Conservation (phyloP, 2,797 vertebrate genomes). For the Amniataba percoides region DNA sequence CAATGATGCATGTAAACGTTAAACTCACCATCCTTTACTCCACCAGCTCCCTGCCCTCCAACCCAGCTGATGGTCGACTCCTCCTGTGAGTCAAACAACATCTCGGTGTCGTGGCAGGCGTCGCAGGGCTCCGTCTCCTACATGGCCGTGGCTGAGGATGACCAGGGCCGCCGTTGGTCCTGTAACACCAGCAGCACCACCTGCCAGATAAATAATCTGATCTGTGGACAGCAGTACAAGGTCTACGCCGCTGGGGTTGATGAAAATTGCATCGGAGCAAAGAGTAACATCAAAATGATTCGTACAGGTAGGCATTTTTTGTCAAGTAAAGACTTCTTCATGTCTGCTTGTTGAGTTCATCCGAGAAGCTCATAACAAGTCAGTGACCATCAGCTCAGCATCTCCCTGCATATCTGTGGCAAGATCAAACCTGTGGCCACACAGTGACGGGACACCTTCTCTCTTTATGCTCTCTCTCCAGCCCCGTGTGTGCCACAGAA, state of each 20-base stretch:
- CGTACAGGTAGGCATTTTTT: constrained; percentile 71
- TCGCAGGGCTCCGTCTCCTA: constrained; percentile 82
- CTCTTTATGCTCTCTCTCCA: constrained; percentile 49
- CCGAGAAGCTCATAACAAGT: neutral
- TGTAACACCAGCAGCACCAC: constrained; percentile 75
- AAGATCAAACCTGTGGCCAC: neutral
- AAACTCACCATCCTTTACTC: neutral
- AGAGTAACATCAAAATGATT: constrained; percentile 67
- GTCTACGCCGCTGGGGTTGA: constrained; percentile 80
- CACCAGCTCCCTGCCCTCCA: constrained; percentile 84
- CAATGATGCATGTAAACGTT: neutral
- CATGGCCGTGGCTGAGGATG: constrained; percentile 72
- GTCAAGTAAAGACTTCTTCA: too few relatives aligned
- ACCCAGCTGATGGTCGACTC: constrained; percentile 68
- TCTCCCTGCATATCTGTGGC: neutral
- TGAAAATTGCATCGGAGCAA: constrained; percentile 72
- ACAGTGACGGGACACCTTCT: neutral
- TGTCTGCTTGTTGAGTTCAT: too few relatives aligned
- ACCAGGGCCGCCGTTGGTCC: constrained; percentile 51
- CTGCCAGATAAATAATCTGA: constrained; percentile 77
- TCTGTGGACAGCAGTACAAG: constrained; percentile 81
- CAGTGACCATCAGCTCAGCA: neutral
- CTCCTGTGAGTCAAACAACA: constrained; percentile 74
- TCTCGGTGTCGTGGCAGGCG: constrained; percentile 77
- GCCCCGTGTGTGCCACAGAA: constrained; percentile 84